Base-by-base conservation (phyloP, 2,113 vertebrate genomes). In the Mustela lutreola region DNA sequence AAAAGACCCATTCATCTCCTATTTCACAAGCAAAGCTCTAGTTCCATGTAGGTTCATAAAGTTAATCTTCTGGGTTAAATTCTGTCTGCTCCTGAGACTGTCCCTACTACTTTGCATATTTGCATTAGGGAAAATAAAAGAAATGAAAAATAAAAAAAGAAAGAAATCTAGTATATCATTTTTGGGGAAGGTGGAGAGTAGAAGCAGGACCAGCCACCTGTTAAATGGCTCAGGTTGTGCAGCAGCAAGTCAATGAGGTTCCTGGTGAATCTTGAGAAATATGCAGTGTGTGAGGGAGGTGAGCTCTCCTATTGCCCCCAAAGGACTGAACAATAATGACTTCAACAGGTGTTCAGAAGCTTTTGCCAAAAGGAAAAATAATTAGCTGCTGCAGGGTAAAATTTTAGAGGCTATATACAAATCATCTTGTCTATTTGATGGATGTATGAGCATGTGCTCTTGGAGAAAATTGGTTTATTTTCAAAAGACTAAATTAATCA, bases 351-450 rank as follows among this genome's bases (percentile, higher is more conserved):
- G 97, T 91, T 79, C 89, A 85, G 84, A 94, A 85, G 45, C 31
- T 90, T 95, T 91, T 96, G 95, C 92, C 97, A 97, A 97, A 94
- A 97, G 97, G 97, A 97, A 97, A 98, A 97, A 92, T 87, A 95
- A 97, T 97, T 96, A 98, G 60, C 80, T 93, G 39, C 26, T 91
- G n/a, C 56, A 4, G 88, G 62, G 71, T 67, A 93, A 67, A 96
- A 89, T 88, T 96, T 97, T 95, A 95, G 95, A 97, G 94, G 50
- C 73, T 75, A 71, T 48, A 26, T 86, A 92, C 81, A 96, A 96
- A 95, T 98, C 83, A 89, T 97, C 56, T 93, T 97, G 90, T 97
- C 97, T 96, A n/a, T 87, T 94, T 97, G 97, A 97, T 94, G 36
- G 65, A 97, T 97, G 85, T 76, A 31, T 33, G 28, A 93, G 65